A percentile compares a stretch with the other conserved stretches of the same genome.
phyloP scores from a whole-genome alignment of 2,888 invertebrate genomes.

The Norana najaformis region DNA sequence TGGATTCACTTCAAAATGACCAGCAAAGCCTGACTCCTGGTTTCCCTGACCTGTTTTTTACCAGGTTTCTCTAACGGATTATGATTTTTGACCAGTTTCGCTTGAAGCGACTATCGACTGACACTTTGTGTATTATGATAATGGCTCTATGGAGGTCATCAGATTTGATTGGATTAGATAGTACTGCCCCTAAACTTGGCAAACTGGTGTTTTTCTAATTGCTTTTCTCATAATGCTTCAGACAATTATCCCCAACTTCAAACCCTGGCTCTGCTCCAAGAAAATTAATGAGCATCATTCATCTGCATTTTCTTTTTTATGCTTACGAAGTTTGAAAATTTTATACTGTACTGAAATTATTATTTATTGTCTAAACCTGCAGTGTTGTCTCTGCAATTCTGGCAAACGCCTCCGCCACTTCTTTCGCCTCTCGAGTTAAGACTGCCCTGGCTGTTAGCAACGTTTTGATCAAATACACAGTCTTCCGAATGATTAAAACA shows the following conservation, averaged over 20 bases:
- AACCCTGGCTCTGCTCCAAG: no score
- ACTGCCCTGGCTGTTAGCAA: conserved; percentile 71
- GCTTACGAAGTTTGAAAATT: background rate
- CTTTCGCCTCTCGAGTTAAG: conserved; percentile 71
- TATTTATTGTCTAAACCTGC: conserved; percentile 39
- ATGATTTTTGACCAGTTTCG: background rate
- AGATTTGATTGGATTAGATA: background rate
- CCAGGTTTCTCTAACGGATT: background rate
- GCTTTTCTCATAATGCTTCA: background rate
- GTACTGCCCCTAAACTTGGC: background rate
- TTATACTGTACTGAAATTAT: background rate
- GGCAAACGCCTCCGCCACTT: conserved; percentile 78
- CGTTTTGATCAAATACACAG: conserved; percentile 76
- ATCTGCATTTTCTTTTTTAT: background rate
- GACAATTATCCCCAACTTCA: no score
- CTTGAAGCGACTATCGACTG: background rate
- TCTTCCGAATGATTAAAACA: conserved; percentile 80
- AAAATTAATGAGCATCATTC: background rate
- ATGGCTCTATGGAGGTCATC: no score
- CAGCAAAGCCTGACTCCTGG: background rate
- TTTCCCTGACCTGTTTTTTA: background rate
- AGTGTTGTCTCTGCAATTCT: conserved; percentile 71
- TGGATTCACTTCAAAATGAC: no score
- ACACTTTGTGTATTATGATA: background rate
- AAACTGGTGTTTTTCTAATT: background rate